Conservation (phyloP, 2,113 vertebrate species). For the Bostrychus sinensis region DNA sequence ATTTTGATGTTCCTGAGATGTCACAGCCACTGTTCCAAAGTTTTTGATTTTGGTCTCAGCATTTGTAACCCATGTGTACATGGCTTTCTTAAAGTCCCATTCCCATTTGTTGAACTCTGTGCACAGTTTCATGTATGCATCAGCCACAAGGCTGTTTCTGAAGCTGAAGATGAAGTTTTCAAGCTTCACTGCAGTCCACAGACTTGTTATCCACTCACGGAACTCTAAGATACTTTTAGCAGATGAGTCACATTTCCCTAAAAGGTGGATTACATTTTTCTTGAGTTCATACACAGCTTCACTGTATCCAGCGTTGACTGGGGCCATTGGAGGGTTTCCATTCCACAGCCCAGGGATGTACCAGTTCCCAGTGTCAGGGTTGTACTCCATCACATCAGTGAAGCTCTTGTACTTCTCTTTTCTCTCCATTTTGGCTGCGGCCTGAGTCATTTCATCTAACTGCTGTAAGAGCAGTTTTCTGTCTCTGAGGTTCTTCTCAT, state of each 20-base stretch:
- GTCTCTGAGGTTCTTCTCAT: too few relatives aligned
- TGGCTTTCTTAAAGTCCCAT: constrained; percentile 58
- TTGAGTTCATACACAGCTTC: constrained; percentile 60
- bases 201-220: constrained; percentile 53
- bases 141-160: constrained; percentile 63
- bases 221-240: constrained; percentile 37
- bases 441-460: constrained; percentile 66
- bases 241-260: constrained; percentile 12
- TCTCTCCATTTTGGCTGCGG: constrained; percentile 68
- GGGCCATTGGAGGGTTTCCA: constrained; percentile 68
- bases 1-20: neutral
- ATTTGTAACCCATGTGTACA: constrained; percentile 38
- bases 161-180: constrained; percentile 73
- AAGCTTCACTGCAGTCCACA: constrained; percentile 67
- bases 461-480: too few relatives aligned
- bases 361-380: constrained; percentile 55
- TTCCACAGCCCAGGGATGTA: constrained; percentile 69
- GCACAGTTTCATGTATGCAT: constrained; percentile 64
- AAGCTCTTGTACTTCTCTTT: constrained; percentile 51
- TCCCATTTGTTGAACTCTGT: constrained; percentile 58
- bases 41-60: constrained; percentile 60
- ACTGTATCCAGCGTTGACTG: constrained; percentile 62
- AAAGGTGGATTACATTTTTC: constrained; percentile 39
- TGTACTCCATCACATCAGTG: constrained; percentile 62
- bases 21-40: constrained; percentile 19